These are phyloP conservation scores for Dendrolimus pini DNA, from an alignment of 2,888 invertebrate genomes.

Conservation along the genomic window DNA sequence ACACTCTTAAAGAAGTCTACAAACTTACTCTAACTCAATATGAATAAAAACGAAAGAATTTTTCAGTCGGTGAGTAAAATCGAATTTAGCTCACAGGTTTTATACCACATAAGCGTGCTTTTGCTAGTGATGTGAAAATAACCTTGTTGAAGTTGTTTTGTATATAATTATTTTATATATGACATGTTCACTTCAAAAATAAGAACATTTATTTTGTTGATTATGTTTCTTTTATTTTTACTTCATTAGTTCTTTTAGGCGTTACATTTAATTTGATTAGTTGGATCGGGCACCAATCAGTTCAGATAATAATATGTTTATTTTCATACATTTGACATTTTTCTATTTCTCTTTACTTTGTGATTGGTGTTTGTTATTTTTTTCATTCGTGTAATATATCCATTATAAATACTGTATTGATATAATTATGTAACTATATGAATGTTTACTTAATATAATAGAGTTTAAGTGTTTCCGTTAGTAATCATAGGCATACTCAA, in stretches of 20 bases:
- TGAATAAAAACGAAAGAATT: too few species aligned
- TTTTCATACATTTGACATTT: slow-evolving; percentile 6
- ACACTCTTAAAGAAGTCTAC: too few species aligned
- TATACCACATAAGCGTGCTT: too few species aligned
- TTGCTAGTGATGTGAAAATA: too few species aligned
- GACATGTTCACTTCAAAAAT: too few species aligned
- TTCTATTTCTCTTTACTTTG: slow-evolving; percentile 7
- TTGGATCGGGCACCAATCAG: slow-evolving; percentile 40
- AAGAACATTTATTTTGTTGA: slow-evolving; percentile 8
- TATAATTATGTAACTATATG: slow-evolving; percentile 46
- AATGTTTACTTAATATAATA: slow-evolving; percentile 51
- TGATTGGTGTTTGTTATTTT: slow-evolving; percentile 15
- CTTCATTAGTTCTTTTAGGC: slow-evolving; percentile 40
- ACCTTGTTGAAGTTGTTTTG: slow-evolving; percentile 62
- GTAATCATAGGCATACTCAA: slow-evolving; percentile 65
- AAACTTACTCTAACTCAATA: too few species aligned
- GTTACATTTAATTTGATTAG: slow-evolving; percentile 35
- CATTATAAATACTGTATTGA: slow-evolving; percentile 47
- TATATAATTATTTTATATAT: slow-evolving; percentile 50
- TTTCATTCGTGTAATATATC: slow-evolving; percentile 52
- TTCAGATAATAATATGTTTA: slow-evolving; percentile 51
- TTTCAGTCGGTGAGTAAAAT: too few species aligned
- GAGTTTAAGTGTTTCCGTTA: slow-evolving; percentile 62
- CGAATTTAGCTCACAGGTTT: too few species aligned
- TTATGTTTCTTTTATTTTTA: slow-evolving; percentile 44